Conservation (phyloP, 2,888 invertebrate species). For the Diadromus collaris region DNA sequence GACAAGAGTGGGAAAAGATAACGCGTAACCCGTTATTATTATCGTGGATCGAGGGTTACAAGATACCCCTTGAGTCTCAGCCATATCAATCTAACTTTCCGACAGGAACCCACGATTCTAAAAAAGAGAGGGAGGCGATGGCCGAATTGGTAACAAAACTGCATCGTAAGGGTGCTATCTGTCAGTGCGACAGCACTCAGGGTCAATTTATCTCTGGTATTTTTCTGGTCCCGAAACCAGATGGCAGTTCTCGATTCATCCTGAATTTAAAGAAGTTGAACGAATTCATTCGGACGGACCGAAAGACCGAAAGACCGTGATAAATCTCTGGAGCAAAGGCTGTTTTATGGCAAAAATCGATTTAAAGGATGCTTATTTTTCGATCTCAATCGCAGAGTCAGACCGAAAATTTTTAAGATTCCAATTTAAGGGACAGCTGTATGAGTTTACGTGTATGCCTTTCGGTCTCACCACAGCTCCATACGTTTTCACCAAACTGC, state of each 20-base stretch:
- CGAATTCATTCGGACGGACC: not conserved
- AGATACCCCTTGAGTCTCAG: conserved; percentile 19
- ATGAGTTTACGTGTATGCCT: conserved; percentile 11
- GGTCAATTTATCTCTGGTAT: conserved; percentile 41
- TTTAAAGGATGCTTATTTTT: conserved; percentile 1
- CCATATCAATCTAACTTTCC: conserved; percentile 8
- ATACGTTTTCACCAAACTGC: conserved; percentile 13
- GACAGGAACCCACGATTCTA: not conserved
- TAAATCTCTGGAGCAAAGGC: not conserved
- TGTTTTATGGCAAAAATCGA: not conserved
- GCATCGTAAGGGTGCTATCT: conserved; percentile 41
- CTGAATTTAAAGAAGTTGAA: no score
- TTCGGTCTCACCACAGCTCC: conserved; percentile 13
- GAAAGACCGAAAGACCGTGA: not conserved
- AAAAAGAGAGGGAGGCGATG: conserved; percentile 1
- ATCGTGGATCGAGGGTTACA: conserved; percentile 34
- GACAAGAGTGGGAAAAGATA: conserved; percentile 23
- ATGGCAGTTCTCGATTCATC: not conserved
- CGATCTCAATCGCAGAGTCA: not conserved
- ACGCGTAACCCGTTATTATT: conserved; percentile 21
- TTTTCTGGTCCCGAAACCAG: conserved; percentile 36
- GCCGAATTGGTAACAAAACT: conserved; percentile 26
- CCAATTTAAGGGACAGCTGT: not conserved
- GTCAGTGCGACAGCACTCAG: conserved; percentile 1
- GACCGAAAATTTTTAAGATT: conserved; percentile 17